A percentile compares a stretch with the other conserved stretches of the same genome.
phyloP scores from a whole-genome alignment of 2,888 invertebrate genomes.

The Melieria crassipennis region DNA sequence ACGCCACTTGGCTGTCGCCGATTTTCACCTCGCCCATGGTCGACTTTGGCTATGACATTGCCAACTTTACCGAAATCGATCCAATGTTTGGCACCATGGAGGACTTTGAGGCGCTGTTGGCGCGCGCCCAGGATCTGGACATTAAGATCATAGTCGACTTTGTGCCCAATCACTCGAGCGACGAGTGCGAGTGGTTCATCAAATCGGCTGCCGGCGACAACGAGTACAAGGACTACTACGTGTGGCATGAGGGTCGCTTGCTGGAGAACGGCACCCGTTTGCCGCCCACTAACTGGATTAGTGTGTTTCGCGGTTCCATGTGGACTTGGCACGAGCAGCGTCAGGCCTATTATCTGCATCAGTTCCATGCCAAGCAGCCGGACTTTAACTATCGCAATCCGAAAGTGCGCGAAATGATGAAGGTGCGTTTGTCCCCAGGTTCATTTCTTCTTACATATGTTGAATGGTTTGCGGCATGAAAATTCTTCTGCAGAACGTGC shows the following conservation, averaged over 20 bases:
- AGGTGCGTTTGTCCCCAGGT: slow-evolving; percentile 58
- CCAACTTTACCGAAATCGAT: slow-evolving; percentile 75
- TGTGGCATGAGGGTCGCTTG: slow-evolving; percentile 72
- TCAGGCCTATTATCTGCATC: slow-evolving; percentile 73
- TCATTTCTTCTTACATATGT: no score
- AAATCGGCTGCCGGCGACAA: slow-evolving; percentile 72
- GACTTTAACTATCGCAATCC: slow-evolving; percentile 73
- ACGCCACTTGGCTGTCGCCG: slow-evolving; percentile 78
- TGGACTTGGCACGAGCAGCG: slow-evolving; percentile 72
- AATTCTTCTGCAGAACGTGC: slow-evolving; percentile 64
- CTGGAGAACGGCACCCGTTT: slow-evolving; percentile 52
- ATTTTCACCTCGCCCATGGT: slow-evolving; percentile 80
- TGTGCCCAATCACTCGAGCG: slow-evolving; percentile 73
- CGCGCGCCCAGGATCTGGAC: slow-evolving; percentile 68
- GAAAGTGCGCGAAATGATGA: slow-evolving; percentile 67
- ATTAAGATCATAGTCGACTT: slow-evolving; percentile 66
- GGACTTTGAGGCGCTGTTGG: slow-evolving; percentile 74
- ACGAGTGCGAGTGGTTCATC: slow-evolving; percentile 83
- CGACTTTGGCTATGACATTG: slow-evolving; percentile 83
- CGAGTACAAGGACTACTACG: slow-evolving; percentile 77
- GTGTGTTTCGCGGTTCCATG: slow-evolving; percentile 69
- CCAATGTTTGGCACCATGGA: slow-evolving; percentile 76
- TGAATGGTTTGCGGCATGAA: no score
- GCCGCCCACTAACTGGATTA: slow-evolving; percentile 69
- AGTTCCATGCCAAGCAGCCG: slow-evolving; percentile 72